Conservation (phyloP, 2,113 vertebrate species). For the Sceloporus tristichus region DNA sequence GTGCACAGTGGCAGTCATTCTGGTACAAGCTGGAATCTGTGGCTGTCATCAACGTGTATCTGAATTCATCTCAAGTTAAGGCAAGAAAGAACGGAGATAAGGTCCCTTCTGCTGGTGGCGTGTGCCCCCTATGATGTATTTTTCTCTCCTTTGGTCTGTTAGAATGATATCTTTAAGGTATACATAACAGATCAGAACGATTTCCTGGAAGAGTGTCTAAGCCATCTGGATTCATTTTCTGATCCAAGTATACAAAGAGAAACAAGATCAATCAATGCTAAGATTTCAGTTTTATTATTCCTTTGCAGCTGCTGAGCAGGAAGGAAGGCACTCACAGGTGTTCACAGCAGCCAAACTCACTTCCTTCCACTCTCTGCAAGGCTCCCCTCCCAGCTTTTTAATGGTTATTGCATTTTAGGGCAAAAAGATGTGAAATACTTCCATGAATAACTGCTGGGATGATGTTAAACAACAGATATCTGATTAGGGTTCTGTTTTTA, state of each 20-base stretch:
- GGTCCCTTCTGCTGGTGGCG: background rate
- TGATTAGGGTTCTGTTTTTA: slow-evolving; percentile 9
- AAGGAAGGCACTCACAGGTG: slow-evolving; percentile 32
- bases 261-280: slow-evolving; percentile 34
- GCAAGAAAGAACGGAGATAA: background rate
- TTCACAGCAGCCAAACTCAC: slow-evolving; percentile 18
- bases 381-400: background rate
- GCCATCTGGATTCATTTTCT: slow-evolving; percentile 42
- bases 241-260: slow-evolving; percentile 11
- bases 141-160: slow-evolving; percentile 2
- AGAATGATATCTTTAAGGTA: background rate
- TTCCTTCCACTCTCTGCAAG: slow-evolving; percentile 22
- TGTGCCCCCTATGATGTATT: background rate
- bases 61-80: background rate
- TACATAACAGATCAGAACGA: slow-evolving; percentile 24
- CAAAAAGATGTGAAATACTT: slow-evolving; percentile 12
- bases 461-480: slow-evolving; percentile 15
- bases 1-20: background rate
- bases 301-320: slow-evolving; percentile 32
- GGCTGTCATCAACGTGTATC: background rate
- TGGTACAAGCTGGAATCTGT: background rate
- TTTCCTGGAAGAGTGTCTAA: slow-evolving; percentile 29
- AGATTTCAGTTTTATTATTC: slow-evolving; percentile 32
- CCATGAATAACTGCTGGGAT: slow-evolving; percentile 18
- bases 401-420: background rate